Conservation (phyloP, 2,888 invertebrate species). For the Stegophylla sp. region DNA sequence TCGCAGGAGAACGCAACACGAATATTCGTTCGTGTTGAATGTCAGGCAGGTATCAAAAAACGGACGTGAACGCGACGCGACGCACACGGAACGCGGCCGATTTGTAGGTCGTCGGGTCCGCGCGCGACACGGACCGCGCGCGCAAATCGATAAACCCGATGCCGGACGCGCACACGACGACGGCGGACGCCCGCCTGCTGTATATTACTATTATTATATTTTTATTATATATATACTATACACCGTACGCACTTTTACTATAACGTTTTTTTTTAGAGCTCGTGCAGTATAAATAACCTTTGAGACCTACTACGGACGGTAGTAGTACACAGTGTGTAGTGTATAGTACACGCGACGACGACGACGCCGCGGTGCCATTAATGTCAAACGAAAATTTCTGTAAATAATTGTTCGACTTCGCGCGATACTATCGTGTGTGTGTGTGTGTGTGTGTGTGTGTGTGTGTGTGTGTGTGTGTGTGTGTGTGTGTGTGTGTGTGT, state of each 20-base stretch:
- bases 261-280: too few species aligned
- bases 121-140: not conserved
- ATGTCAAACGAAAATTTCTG: not conserved
- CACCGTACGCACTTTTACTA: too few species aligned
- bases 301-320: not conserved
- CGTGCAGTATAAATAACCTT: not conserved
- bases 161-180: not conserved
- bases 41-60: slow-evolving; percentile 37
- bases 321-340: too few species aligned
- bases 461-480: too few species aligned
- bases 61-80: slow-evolving; percentile 4
- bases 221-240: too few species aligned
- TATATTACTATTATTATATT: too few species aligned
- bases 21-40: slow-evolving; percentile 33
- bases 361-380: too few species aligned
- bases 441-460: too few species aligned
- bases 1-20: slow-evolving; percentile 42
- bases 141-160: slow-evolving; percentile 34
- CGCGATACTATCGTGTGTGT: too few species aligned
- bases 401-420: not conserved
- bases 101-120: slow-evolving; percentile 44
- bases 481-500: too few species aligned
- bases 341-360: too few species aligned
- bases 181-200: too few species aligned
- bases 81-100: slow-evolving; percentile 24